phyloP scores from a whole-genome alignment of 2,797 vertebrate species.

The Rhinatrema bivittatum region DNA sequence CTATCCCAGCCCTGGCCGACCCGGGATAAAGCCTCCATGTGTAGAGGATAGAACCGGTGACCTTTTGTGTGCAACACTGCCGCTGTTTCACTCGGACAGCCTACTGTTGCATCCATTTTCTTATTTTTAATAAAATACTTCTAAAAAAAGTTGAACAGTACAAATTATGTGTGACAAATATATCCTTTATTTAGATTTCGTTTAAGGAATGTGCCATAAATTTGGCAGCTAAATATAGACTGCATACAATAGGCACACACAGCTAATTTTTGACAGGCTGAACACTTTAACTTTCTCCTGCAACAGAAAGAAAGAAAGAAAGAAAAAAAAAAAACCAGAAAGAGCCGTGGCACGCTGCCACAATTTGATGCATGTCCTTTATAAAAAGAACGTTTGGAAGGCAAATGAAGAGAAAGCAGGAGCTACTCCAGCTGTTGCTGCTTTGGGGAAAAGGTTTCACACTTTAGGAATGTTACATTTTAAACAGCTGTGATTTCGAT shows the following conservation, averaged over 20 bases:
- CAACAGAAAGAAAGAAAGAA: not conserved
- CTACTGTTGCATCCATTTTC: constrained; percentile 6
- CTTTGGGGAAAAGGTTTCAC: constrained; percentile 11
- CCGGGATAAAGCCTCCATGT: too few species aligned
- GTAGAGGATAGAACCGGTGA: too few species aligned
- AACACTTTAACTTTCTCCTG: not conserved
- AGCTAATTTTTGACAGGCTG: not conserved
- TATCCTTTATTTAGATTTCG: constrained; percentile 7
- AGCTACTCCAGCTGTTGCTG: constrained; percentile 16
- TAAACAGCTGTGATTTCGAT: constrained; percentile 15
- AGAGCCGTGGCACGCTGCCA: constrained; percentile 5
- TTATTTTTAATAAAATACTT: not conserved
- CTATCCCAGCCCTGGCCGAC: too few species aligned
- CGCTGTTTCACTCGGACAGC: too few species aligned
- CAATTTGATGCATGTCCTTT: not conserved
- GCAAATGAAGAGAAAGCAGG: constrained; percentile 7
- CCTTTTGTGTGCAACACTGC: too few species aligned
- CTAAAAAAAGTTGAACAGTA: too few species aligned
- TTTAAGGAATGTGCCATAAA: too few species aligned
- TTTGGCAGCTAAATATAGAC: too few species aligned
- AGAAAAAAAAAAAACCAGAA: too few species aligned
- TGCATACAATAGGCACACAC: not conserved
- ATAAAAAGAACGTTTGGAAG: constrained; percentile 1
- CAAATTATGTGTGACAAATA: constrained; percentile 11
- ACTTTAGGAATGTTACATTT: constrained; percentile 18